Evolutionary conservation across 2,888 invertebrate genomes (phyloP).

Genomic region (Drosophila siamana): DNA sequence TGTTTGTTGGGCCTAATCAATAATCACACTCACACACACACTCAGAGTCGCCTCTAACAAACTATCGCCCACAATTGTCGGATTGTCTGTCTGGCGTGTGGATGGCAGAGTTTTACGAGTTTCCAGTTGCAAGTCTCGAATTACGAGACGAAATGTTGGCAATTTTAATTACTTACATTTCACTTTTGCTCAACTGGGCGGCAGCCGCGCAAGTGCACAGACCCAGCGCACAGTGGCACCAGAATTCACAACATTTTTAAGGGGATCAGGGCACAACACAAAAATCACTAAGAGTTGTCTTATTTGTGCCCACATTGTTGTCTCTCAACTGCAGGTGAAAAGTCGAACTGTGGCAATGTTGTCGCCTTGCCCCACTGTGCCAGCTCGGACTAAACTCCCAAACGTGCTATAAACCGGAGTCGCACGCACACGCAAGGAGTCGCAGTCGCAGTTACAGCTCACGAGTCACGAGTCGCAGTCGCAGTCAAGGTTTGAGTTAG

Average conservation of each 20-base stretch:
- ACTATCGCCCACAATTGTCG: slow-evolving; percentile 25
- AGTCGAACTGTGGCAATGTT: background rate
- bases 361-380: slow-evolving; percentile 21
- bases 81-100: slow-evolving; percentile 31
- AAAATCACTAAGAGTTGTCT: no score
- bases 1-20: slow-evolving; percentile 44
- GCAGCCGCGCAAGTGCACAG: slow-evolving; percentile 73
- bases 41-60: background rate
- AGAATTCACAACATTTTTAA: no score
- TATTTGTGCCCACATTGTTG: no score
- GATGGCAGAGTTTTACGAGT: slow-evolving; percentile 20
- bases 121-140: slow-evolving; percentile 43
- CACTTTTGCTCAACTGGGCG: slow-evolving; percentile 58
- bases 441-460: slow-evolving; percentile 8
- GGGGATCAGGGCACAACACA: no score
- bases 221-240: slow-evolving; percentile 17
- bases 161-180: slow-evolving; percentile 79
- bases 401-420: slow-evolving; percentile 69
- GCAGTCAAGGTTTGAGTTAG: slow-evolving; percentile 23
- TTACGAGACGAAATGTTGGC: slow-evolving; percentile 62
- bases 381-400: slow-evolving; percentile 42
- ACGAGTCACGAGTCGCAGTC: slow-evolving; percentile 28
- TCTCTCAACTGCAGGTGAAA: no score
- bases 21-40: slow-evolving; percentile 4
- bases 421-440: slow-evolving; percentile 51